Conservation (phyloP, 2,888 invertebrate genomes). For the Phengaris alcon region DNA sequence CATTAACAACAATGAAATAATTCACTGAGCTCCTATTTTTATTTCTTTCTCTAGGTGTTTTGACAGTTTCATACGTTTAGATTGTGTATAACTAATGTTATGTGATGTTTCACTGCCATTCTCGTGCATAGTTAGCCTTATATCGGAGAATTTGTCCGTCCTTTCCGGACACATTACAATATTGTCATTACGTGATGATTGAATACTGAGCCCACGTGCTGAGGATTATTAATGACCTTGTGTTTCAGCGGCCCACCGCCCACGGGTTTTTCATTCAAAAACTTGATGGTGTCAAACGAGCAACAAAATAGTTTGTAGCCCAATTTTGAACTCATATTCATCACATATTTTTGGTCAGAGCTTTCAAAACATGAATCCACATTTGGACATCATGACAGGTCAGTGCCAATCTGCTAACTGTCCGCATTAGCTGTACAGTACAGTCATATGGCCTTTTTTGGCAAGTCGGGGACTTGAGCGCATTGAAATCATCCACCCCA, state of each 20-base stretch:
- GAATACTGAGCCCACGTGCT: conserved; percentile 27
- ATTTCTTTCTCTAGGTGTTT: no score
- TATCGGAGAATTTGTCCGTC: background rate
- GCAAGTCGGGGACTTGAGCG: conserved; percentile 51
- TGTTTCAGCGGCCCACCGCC: background rate
- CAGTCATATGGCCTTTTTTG: conserved; percentile 66
- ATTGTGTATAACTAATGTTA: no score
- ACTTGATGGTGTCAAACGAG: background rate
- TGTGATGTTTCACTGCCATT: no score
- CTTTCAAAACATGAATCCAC: conserved; percentile 61
- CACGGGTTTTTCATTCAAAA: conserved; percentile 25
- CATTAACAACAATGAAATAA: no score
- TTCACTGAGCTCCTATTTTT: no score
- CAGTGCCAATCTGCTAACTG: conserved; percentile 60
- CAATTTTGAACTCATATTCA: background rate
- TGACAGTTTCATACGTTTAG: no score
- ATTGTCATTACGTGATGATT: conserved; percentile 27
- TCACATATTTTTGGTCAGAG: conserved; percentile 39
- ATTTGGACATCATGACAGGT: conserved; percentile 59
- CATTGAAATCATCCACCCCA: conserved; percentile 52
- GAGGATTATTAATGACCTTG: conserved; percentile 24
- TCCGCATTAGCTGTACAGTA: conserved; percentile 49
- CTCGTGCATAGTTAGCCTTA: background rate
- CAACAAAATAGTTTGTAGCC: background rate
- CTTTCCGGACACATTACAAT: conserved; percentile 25